phyloP scores from a whole-genome alignment of 2,113 vertebrate genomes.

The Eptatretus burgeri region DNA sequence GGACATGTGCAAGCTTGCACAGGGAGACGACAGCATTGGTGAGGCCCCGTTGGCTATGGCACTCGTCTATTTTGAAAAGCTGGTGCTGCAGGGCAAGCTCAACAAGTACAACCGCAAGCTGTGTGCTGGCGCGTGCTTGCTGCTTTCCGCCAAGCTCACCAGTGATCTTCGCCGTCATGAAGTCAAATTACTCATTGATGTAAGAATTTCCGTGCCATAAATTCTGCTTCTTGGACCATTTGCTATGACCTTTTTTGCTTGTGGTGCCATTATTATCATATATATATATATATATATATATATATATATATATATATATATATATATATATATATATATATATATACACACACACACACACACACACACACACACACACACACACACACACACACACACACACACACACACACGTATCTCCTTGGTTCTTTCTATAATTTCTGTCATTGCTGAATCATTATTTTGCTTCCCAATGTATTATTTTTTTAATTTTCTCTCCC shows the following conservation, averaged over 20 bases:
- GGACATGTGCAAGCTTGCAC: conserved; percentile 71
- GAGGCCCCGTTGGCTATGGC: conserved; percentile 89
- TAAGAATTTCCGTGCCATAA: conserved; percentile 18
- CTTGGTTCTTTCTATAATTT: no score
- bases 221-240: no score
- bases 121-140: conserved; percentile 69
- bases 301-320: no score
- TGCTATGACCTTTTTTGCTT: no score
- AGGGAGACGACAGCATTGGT: conserved; percentile 69
- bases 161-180: conserved; percentile 90
- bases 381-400: not conserved
- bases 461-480: no score
- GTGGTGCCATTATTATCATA: no score
- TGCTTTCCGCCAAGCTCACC: conserved; percentile 76
- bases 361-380: no score
- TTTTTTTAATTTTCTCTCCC: not conserved
- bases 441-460: no score
- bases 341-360: no score
- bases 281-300: no score
- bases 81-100: conserved; percentile 77
- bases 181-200: conserved; percentile 82
- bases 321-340: no score
- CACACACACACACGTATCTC: conserved; percentile 1
- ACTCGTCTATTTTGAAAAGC: conserved; percentile 96
- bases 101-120: conserved; percentile 97